phyloP scores from a whole-genome alignment of 2,888 invertebrate genomes.

The Coelogynopora nodosa region DNA sequence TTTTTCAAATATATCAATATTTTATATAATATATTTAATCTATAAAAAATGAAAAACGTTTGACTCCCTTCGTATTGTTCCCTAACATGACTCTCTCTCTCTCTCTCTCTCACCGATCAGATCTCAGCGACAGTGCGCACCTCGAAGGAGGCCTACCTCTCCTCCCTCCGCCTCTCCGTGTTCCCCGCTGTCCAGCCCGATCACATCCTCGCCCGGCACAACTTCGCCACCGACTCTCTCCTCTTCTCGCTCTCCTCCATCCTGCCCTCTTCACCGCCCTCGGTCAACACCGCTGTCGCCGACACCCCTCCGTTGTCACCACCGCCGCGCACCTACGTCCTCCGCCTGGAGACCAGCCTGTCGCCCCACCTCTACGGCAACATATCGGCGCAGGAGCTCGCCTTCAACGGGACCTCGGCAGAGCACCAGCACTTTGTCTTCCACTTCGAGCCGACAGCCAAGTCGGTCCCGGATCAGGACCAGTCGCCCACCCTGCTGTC shows the following conservation, averaged over 20 bases:
- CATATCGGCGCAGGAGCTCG: conserved; percentile 32
- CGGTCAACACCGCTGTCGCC: background rate
- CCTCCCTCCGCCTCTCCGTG: conserved; percentile 30
- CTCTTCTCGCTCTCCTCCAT: conserved; percentile 26
- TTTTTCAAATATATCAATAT: too few relatives aligned
- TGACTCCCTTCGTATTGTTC: too few relatives aligned
- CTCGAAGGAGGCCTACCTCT: background rate
- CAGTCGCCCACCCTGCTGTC: background rate
- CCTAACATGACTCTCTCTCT: too few relatives aligned
- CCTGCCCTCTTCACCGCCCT: background rate
- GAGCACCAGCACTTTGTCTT: conserved; percentile 24
- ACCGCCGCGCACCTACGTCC: conserved; percentile 15
- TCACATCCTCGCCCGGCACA: conserved; percentile 26
- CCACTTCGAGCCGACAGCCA: background rate
- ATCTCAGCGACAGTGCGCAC: conserved; percentile 38
- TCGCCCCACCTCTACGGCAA: conserved; percentile 19
- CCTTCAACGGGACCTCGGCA: background rate
- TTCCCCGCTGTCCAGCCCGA: conserved; percentile 39
- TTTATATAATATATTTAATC: too few relatives aligned
- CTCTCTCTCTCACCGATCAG: background rate
- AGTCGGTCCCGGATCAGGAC: conserved; percentile 1
- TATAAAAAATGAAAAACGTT: too few relatives aligned
- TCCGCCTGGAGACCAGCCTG: conserved; percentile 26
- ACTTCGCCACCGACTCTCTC: conserved; percentile 33
- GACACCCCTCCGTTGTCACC: background rate